phyloP scores from a whole-genome alignment of 1,140 invertebrate genomes.

The Oncopodura yosiiana region DNA sequence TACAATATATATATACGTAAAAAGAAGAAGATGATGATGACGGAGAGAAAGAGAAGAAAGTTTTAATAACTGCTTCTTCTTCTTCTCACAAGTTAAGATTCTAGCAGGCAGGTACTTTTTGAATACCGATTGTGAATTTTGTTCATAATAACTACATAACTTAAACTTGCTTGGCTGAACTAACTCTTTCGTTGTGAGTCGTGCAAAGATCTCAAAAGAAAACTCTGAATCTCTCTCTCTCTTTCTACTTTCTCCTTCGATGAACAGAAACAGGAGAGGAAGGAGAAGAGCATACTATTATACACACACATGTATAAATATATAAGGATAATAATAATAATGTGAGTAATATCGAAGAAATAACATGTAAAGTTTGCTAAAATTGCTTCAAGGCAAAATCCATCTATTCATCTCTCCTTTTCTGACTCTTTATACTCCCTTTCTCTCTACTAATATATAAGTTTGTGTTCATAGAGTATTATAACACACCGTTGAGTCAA shows the following conservation, averaged over 20 bases:
- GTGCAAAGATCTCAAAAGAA: too few species aligned
- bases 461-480: too few species aligned
- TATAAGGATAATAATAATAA: constrained; percentile 14
- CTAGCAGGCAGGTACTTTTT: constrained; percentile 14
- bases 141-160: too few species aligned
- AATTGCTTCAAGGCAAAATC: constrained; percentile 10
- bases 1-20: too few species aligned
- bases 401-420: constrained; percentile 17
- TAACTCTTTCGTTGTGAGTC: too few species aligned
- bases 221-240: too few species aligned
- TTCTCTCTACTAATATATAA: too few species aligned
- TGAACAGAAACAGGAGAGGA: neutral
- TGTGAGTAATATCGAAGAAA: constrained; percentile 16
- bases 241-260: neutral
- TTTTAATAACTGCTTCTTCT: constrained; percentile 19
- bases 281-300: neutral
- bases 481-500: too few species aligned
- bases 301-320: too few species aligned
- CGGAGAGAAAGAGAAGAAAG: neutral
- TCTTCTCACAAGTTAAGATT: too few species aligned
- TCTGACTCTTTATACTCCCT: neutral
- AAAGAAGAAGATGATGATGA: too few species aligned
- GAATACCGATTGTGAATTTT: neutral
- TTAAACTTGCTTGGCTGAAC: too few species aligned
- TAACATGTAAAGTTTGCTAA: constrained; percentile 13